These are phyloP conservation scores for Eleginops maclovinus DNA, from an alignment of 2,113 vertebrate species.

Conservation along the genomic window DNA sequence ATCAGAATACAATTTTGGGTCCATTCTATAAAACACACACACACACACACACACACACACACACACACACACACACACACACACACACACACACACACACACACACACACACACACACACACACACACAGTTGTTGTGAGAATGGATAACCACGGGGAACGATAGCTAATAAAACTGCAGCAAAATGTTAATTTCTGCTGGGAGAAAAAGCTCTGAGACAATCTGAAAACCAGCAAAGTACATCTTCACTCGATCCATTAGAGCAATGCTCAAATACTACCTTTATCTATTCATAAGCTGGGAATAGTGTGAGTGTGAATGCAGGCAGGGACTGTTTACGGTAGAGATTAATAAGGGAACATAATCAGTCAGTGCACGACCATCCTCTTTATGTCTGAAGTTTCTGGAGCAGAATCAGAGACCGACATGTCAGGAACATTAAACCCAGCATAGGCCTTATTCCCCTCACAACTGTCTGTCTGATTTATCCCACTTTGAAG, in stretches of 20 bases:
- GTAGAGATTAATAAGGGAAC: background rate
- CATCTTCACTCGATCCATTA: constrained; percentile 2
- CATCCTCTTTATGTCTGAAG: background rate
- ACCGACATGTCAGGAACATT: constrained; percentile 23
- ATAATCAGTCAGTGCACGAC: too few relatives aligned
- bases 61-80: too few relatives aligned
- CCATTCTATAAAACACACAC: too few relatives aligned
- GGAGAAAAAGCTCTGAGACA: constrained; percentile 14
- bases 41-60: too few relatives aligned
- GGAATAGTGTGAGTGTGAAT: background rate
- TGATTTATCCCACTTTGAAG: constrained; percentile 56
- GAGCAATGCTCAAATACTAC: constrained; percentile 1
- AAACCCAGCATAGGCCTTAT: constrained; percentile 33
- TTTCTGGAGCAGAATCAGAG: constrained; percentile 1
- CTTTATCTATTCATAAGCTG: constrained; percentile 3
- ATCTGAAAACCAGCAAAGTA: background rate
- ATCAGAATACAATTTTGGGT: too few relatives aligned
- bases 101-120: background rate
- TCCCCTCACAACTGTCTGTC: constrained; percentile 28
- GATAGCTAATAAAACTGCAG: constrained; percentile 33
- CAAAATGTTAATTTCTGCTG: constrained; percentile 24
- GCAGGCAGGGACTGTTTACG: background rate
- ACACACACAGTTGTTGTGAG: background rate
- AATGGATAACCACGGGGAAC: constrained; percentile 9
- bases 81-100: background rate